Percentiles rank a stretch among this genome's conserved stretches.
Conservation (phyloP, 2,888 invertebrate species). For the Lissonota sp. region DNA sequence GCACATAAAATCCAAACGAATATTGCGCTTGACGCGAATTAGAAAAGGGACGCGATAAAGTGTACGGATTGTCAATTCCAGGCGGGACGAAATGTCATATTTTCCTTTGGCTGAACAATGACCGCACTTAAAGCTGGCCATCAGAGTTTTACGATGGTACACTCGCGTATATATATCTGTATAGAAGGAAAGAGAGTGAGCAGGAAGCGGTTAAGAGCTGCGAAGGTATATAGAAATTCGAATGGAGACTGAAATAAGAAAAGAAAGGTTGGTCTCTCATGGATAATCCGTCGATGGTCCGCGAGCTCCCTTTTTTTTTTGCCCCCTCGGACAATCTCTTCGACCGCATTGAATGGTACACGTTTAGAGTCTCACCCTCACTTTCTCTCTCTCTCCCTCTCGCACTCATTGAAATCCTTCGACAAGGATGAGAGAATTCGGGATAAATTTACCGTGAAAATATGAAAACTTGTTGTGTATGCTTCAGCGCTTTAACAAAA, state of each 20-base stretch:
- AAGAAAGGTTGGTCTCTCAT: conserved; percentile 47
- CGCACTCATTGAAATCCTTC: conserved; percentile 57
- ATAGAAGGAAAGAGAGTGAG: conserved; percentile 32
- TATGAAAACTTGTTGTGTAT: conserved; percentile 66
- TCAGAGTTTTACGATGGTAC: conserved; percentile 72
- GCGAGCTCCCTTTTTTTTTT: conserved; percentile 48
- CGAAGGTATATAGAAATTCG: conserved; percentile 26
- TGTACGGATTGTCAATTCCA: conserved; percentile 20
- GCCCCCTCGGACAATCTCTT: conserved; percentile 42
- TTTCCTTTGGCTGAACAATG: conserved; percentile 71
- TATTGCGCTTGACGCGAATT: conserved; percentile 1
- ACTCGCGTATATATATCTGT: conserved; percentile 69
- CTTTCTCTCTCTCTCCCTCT: conserved; percentile 36
- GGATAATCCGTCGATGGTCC: conserved; percentile 75
- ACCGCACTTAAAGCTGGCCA: conserved; percentile 70
- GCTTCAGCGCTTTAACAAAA: conserved; percentile 6
- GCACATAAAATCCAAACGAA: conserved; percentile 2
- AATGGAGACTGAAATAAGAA: conserved; percentile 32
- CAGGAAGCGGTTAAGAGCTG: conserved; percentile 34
- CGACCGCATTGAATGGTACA: conserved; percentile 68
- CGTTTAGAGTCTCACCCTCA: conserved; percentile 67
- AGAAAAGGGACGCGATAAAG: background rate
- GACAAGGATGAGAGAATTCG: conserved; percentile 54
- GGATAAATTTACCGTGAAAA: conserved; percentile 76
- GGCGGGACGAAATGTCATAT: conserved; percentile 64